Evolutionary conservation across 2,888 invertebrate species (phyloP).

Genomic region (Eledone cirrhosa): DNA sequence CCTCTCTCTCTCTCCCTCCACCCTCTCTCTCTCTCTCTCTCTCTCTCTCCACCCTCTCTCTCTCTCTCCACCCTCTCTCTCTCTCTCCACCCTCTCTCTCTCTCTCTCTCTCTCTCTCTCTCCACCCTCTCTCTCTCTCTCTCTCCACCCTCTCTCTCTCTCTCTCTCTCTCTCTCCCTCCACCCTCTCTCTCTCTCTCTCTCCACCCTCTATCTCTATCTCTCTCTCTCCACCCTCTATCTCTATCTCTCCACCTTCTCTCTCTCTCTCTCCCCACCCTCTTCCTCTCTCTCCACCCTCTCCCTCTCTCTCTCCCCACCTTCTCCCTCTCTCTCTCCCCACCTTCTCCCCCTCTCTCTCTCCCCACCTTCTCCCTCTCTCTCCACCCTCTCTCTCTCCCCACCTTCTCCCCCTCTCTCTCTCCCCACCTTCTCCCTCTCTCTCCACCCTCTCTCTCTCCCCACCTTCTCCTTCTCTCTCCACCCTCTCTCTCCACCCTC

Average conservation of each 20-base stretch:
- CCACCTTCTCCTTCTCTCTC: background rate
- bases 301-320: no score
- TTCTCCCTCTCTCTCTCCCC: constrained; percentile 20
- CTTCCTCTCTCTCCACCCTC: no score
- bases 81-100: no score
- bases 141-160: background rate
- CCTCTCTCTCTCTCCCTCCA: background rate
- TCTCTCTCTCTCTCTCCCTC: background rate
- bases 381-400: background rate
- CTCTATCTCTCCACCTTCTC: no score
- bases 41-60: no score
- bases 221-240: no score
- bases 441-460: background rate
- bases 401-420: background rate
- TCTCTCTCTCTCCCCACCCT: no score
- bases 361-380: background rate
- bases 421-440: background rate
- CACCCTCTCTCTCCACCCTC: background rate
- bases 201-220: no score
- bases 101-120: no score
- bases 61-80: no score
- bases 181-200: no score
- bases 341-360: constrained; percentile 43
- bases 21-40: background rate
- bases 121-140: no score